phyloP scores from a whole-genome alignment of 30 jellyfish, hydroid and myxozoan species.

The Chrysaora quinquecirrha region DNA sequence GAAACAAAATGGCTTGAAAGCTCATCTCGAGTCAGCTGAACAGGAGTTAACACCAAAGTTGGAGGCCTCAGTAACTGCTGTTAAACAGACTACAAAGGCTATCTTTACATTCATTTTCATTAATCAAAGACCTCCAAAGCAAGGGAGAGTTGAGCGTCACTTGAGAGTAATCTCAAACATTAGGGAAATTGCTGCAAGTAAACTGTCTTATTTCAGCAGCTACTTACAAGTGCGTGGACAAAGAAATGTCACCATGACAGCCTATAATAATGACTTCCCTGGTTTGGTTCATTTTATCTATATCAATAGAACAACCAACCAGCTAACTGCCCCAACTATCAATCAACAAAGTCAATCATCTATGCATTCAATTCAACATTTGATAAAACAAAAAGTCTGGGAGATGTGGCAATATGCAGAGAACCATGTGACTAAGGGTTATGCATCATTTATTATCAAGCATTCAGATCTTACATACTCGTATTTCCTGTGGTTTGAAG shows the following conservation, averaged over 20 bases:
- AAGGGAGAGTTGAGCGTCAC: constrained; percentile 69
- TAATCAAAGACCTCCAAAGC: constrained; percentile 24
- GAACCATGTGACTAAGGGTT: constrained; percentile 83
- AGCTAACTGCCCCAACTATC: constrained; percentile 91
- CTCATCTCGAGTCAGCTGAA: constrained; percentile 48
- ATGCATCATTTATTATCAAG: constrained; percentile 63
- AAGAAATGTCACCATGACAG: constrained; percentile 95
- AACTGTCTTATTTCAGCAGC: constrained; percentile 67
- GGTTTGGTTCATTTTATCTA: constrained; percentile 94
- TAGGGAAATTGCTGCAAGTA: constrained; percentile 56
- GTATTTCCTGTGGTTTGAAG: constrained; percentile 96
- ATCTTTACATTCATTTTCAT: constrained; percentile 67
- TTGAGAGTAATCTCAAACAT: constrained; percentile 43
- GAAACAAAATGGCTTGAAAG: constrained; percentile 52
- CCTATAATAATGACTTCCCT: constrained; percentile 95
- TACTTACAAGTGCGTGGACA: constrained; percentile 90
- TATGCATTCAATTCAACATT: constrained; percentile 18
- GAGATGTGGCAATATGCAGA: constrained; percentile 98
- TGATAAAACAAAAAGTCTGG: constrained; percentile 93
- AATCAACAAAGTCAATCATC: constrained; percentile 57
- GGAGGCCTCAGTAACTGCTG: constrained; percentile 41
- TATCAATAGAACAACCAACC: constrained; percentile 85
- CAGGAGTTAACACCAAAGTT: constrained; percentile 58
- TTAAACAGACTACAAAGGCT: constrained; percentile 43
- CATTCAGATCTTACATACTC: constrained; percentile 93